Evolutionary conservation across 2,113 vertebrate species (phyloP), one percentile per base, ranked within the genome.

Genomic region (Gymnobelideus leadbeateri): DNA sequence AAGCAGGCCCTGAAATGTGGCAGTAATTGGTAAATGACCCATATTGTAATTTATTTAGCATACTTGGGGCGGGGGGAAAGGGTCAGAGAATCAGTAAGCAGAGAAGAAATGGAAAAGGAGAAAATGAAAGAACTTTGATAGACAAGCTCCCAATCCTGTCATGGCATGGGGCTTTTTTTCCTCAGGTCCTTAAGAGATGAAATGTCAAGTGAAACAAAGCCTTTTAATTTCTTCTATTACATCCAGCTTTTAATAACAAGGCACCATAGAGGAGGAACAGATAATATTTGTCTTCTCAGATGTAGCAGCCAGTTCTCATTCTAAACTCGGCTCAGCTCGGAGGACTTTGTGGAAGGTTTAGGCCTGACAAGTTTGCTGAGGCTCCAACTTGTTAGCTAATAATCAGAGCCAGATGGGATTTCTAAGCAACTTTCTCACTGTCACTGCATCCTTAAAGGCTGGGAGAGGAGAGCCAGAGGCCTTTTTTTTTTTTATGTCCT

Each of bases 271-370:
- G 98, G 37, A 98, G 95, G 97, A 98, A 97, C 97, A 98, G 98
- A 96, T 98, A 98, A 98, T 97, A 98, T 98, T 98, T 98, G 97
- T 98, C 98, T 98, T 98, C 96, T 89, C 97, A 97, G 98, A 95
- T 1, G 25, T 93, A 98, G 89, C 97, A 97, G 97, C 97, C 90
- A 95, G 94, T 96, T 98, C 97, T 94, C 96, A 5, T 98, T 97
- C 95, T 26, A 94, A 98, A 95, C 97, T 96, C 95, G 91, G 91
- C 84, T 91, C 96, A 92, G 92, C 91, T 95, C 94, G 50, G 91
- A 91, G 97, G 96, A 91, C 96, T 98, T 97, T 93, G 97, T 96
- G 96, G 84, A 94, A 94, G 98, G 96, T 96, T 97, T 25, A 54
- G 97, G 55, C 96, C 97, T 98, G 97, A 96, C 98, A 97, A 94